Evolutionary conservation across 2,888 invertebrate species (phyloP).

Genomic region (Brenthis hecate): DNA sequence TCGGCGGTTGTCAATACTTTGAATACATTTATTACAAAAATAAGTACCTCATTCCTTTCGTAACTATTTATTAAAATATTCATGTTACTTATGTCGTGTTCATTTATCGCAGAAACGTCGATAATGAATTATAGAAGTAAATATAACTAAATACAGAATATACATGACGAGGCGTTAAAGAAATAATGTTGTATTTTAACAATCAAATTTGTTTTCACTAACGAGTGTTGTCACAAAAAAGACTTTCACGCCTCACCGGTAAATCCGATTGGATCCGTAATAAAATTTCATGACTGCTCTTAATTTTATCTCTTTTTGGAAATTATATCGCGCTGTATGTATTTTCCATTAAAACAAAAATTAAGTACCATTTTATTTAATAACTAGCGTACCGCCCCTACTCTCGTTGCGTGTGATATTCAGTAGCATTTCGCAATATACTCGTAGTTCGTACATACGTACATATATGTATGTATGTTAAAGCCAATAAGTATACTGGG

Average conservation of each 20-base stretch:
- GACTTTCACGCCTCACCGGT: slow-evolving; percentile 11
- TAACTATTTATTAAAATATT: not conserved
- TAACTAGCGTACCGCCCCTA: not conserved
- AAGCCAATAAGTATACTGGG: no score
- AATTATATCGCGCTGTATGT: slow-evolving; percentile 8
- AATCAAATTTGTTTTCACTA: slow-evolving; percentile 15
- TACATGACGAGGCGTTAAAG: not conserved
- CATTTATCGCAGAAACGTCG: no score
- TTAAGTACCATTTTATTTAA: not conserved
- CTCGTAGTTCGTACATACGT: no score
- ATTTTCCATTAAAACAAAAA: not conserved
- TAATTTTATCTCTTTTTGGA: slow-evolving; percentile 10
- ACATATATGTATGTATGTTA: no score
- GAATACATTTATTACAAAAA: not conserved
- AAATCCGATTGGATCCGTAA: slow-evolving; percentile 14
- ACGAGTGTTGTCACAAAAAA: slow-evolving; percentile 24
- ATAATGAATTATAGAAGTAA: not conserved
- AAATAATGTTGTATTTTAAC: slow-evolving; percentile 2
- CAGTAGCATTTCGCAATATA: no score
- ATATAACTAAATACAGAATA: not conserved
- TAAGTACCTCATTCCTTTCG: not conserved
- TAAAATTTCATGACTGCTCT: slow-evolving; percentile 18
- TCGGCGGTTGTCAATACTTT: no score
- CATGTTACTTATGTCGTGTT: not conserved
- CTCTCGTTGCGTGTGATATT: not conserved